phyloP scores from a whole-genome alignment of 2,797 vertebrate genomes.

The Liasis olivaceus region DNA sequence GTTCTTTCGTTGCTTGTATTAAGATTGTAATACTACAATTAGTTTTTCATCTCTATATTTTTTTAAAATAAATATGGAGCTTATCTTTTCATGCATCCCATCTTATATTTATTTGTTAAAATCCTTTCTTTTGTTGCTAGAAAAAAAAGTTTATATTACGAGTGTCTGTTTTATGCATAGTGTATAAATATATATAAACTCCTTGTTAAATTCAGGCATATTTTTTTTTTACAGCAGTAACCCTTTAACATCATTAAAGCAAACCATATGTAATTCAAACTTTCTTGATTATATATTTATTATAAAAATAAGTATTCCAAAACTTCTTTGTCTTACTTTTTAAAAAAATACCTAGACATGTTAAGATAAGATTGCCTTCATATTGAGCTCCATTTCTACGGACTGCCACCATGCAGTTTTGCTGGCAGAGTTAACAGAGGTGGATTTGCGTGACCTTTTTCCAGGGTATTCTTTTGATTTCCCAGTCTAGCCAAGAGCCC shows the following conservation, averaged over 20 bases:
- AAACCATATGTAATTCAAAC: conserved; percentile 42
- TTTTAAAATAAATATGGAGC: not conserved
- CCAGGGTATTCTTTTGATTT: not conserved
- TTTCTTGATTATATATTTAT: conserved; percentile 35
- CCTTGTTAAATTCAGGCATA: conserved; percentile 22
- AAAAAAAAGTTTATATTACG: not conserved
- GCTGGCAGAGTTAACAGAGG: not conserved
- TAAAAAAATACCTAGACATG: not conserved
- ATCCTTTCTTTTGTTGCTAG: not conserved
- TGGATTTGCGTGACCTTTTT: not conserved
- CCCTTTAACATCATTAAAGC: not conserved
- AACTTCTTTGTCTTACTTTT: conserved; percentile 28
- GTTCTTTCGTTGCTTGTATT: not conserved
- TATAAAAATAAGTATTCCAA: conserved; percentile 10
- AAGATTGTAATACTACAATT: not conserved
- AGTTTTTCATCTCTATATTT: not conserved
- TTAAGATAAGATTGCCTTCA: not conserved
- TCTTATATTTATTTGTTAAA: not conserved
- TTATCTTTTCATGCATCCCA: not conserved
- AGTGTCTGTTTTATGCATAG: not conserved
- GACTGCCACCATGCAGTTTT: not conserved
- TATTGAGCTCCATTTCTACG: not conserved
- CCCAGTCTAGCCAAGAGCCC: not conserved
- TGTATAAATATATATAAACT: not conserved
- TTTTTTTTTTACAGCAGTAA: not conserved